A percentile compares a stretch with the other conserved stretches of the same genome.
Conservation (phyloP, 2,113 vertebrate genomes). For the Todiramphus chloris region DNA sequence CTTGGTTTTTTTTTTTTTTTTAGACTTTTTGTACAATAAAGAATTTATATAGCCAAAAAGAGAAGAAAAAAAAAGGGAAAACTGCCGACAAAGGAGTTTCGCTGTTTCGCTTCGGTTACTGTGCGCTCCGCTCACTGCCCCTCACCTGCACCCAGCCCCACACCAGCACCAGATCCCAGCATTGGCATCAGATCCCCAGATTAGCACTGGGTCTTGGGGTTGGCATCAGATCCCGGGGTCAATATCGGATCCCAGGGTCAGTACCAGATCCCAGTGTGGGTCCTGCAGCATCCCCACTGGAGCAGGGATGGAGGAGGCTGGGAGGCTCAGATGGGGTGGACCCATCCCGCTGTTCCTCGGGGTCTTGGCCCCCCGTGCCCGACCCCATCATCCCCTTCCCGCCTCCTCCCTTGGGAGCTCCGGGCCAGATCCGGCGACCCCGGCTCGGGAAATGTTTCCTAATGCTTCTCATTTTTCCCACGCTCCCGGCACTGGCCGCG, state of each 20-base stretch:
- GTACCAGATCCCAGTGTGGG: no score
- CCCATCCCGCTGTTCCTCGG: background rate
- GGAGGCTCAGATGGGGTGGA: background rate
- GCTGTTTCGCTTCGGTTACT: background rate
- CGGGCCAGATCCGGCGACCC: background rate
- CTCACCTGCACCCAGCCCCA: background rate
- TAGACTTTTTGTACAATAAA: conserved; percentile 88
- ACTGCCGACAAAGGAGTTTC: background rate
- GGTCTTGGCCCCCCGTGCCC: background rate
- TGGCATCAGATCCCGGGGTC: background rate
- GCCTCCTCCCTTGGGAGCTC: background rate
- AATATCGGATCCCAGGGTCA: background rate
- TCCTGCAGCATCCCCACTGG: fast-evolving
- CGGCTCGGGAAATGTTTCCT: background rate
- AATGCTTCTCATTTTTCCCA: conserved; percentile 4
- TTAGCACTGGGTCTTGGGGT: no score
- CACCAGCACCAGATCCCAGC: background rate
- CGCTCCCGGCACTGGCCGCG: background rate
- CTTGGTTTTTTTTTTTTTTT: conserved; percentile 38
- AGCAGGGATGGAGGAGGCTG: background rate
- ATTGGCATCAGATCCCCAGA: background rate
- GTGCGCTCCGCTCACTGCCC: background rate
- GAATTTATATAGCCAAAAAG: conserved; percentile 81
- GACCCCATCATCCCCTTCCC: background rate
- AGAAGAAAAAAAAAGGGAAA: background rate